phyloP scores from a whole-genome alignment of 2,113 vertebrate genomes.

The Dipodomys merriami region DNA sequence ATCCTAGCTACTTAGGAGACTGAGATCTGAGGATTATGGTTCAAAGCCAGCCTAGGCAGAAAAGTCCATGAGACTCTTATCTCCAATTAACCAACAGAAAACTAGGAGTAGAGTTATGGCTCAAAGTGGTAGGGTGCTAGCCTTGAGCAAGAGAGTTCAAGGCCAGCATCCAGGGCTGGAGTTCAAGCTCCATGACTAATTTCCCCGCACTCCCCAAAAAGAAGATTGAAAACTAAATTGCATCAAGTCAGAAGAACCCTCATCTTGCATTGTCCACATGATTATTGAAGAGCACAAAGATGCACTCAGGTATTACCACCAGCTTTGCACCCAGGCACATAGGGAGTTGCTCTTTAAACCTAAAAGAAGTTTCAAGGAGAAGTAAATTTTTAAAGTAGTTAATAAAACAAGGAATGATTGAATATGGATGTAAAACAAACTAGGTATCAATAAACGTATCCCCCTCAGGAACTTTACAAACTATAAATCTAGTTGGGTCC shows the following conservation, averaged over 20 bases:
- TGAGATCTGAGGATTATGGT: too few species aligned
- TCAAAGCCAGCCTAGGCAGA: too few species aligned
- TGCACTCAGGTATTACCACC: neutral
- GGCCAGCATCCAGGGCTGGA: too few species aligned
- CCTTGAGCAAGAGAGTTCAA: too few species aligned
- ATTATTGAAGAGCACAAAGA: neutral
- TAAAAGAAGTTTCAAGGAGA: neutral
- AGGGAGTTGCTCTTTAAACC: neutral
- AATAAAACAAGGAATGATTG: neutral
- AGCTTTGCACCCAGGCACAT: neutral
- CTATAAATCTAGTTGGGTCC: neutral
- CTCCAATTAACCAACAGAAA: too few species aligned
- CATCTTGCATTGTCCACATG: neutral
- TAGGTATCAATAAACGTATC: neutral
- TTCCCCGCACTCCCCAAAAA: too few species aligned
- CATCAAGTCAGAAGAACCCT: neutral
- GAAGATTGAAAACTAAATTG: neutral
- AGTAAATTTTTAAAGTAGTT: neutral
- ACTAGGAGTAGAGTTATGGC: too few species aligned
- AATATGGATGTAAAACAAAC: neutral
- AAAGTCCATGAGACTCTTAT: too few species aligned
- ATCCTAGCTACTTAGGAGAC: too few species aligned
- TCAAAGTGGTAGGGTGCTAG: too few species aligned
- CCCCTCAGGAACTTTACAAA: slow-evolving; percentile 8
- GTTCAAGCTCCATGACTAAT: too few species aligned